A percentile compares a stretch with the other conserved stretches of the same genome.
These are phyloP conservation scores for Nezara viridula DNA, from an alignment of 2,888 invertebrate species.

Conservation along the genomic window DNA sequence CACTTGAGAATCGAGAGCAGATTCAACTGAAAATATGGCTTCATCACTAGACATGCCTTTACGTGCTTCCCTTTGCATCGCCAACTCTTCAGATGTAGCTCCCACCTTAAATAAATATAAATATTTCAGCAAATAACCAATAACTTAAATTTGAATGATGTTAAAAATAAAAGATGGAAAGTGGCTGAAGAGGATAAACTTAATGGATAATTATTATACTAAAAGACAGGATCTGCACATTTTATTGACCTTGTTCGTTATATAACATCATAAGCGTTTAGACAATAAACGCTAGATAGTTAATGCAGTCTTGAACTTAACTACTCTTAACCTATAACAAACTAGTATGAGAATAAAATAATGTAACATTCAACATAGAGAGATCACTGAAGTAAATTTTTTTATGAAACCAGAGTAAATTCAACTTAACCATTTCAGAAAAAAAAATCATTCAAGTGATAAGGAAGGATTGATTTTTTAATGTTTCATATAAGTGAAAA, in stretches of 20 bases:
- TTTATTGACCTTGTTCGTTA: background rate
- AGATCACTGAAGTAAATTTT: too few species aligned
- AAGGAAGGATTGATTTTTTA: too few species aligned
- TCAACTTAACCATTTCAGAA: too few species aligned
- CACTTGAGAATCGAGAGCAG: constrained; percentile 86
- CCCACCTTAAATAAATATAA: background rate
- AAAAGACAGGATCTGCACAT: background rate
- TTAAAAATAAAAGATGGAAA: background rate
- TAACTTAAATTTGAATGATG: background rate
- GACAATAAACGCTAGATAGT: too few species aligned
- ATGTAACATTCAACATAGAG: too few species aligned
- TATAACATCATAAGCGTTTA: too few species aligned
- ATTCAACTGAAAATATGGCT: constrained; percentile 92
- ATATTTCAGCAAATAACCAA: background rate
- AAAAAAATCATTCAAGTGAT: too few species aligned
- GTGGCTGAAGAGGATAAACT: background rate
- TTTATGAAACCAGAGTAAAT: too few species aligned
- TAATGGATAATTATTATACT: background rate
- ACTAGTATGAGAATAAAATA: too few species aligned
- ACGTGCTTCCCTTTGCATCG: constrained; percentile 84
- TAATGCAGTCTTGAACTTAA: too few species aligned
- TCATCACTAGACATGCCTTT: constrained; percentile 90
- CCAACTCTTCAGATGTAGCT: constrained; percentile 72
- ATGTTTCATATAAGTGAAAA: too few species aligned
- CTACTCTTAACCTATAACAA: too few species aligned